Evolutionary conservation across 1,140 invertebrate genomes (phyloP), one percentile per base, ranked within the genome.

Genomic region (Drosophila kurseongensis): DNA sequence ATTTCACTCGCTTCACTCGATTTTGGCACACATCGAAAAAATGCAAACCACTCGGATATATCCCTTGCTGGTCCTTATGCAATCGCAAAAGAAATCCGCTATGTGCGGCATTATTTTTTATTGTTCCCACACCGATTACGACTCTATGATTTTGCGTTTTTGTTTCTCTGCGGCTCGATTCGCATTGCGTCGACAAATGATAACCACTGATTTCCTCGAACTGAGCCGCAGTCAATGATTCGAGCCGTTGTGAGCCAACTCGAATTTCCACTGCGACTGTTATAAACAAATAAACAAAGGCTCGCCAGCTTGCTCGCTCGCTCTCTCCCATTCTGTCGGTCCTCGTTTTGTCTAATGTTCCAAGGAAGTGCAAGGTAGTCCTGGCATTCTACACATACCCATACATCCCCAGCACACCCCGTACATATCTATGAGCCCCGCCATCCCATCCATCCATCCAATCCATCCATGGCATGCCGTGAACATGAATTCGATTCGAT

Each of bases 201-300:
- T 58, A 71, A 69, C 67, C 45, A 69, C 50, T 40, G 67, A 57
- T 59, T 66, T 60, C 4, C 5, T 44, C 68, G 40, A 72, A 61
- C 36, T 56, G 58, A 62, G 72, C 44, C 82, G 65, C 69, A 78
- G 45, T 54, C 51, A 59, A 83, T 72, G 56, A 71, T 71, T 72
- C 42, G 52, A 50, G 68, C 36, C 68, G 68, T 71, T 72, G 52
- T 72, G 68, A 71, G 66, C 68, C 68, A 71, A 71, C 68, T 72
- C 66, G 66, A 72, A 72, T 72, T 69, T 69, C 65, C 74, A 77
- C 56, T 45, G 47, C 57, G 47, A 76, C 69, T 85, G 82, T 81
- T 81, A 72, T 78, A 85, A 86, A 76, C 67, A 82, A 79, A 88
- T 82, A 82, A 82, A 88, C 83, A 86, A 82, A 58, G 38, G 62